Evolutionary conservation across 2,888 invertebrate species (phyloP), one percentile per base, ranked within the genome.

Genomic region (Ichneumoninae sp.): DNA sequence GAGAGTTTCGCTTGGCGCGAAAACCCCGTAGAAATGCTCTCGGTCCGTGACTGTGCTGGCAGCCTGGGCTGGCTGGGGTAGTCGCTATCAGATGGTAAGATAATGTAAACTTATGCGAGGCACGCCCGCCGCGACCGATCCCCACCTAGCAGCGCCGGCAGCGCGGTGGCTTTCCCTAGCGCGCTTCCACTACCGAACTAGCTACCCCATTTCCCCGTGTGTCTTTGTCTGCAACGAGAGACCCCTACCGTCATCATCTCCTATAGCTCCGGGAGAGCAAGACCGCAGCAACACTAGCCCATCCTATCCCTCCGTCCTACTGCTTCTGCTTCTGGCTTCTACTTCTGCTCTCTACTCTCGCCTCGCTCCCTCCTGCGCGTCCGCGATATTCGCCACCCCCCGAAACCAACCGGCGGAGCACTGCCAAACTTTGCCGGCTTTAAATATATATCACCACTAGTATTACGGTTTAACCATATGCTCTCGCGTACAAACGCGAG

Each of bases 31-130:
- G 79, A 85, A 82, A 82, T 82, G 82, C 68, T 71, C 85, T 68
- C 75, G 36, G 81, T 81, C 86, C 78, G 83, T 71, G 85, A 85
- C 81, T 84, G 52, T 40, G 78, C 50, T 66, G 33, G 54, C 63
- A 47, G 69, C 68, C 73, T 36, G 40, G 47, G 65, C 65, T 19
- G 78, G 70, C 52, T 65, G 52, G 75, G 83, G 77, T 77, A 85
- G 89, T 90, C 85, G 91, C 92, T 93, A 93, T 93, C 93, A 90
- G 93, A 92, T 92, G 91, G 90, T 91, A 92, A 93, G 93, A 93
- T 93, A 93, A 93, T 93, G 93, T 93, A 92, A 93, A 93, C 93
- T 93, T 93, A 93, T 93, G 93, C 93, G 92, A 92, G 92, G 92
- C 93, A 93, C 93, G 92, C 93, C 92, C 90, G 90, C 88, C 89